Evolutionary conservation across 2,113 vertebrate species (phyloP), one percentile per base, ranked within the genome.

Genomic region (Zosterops japonicus): DNA sequence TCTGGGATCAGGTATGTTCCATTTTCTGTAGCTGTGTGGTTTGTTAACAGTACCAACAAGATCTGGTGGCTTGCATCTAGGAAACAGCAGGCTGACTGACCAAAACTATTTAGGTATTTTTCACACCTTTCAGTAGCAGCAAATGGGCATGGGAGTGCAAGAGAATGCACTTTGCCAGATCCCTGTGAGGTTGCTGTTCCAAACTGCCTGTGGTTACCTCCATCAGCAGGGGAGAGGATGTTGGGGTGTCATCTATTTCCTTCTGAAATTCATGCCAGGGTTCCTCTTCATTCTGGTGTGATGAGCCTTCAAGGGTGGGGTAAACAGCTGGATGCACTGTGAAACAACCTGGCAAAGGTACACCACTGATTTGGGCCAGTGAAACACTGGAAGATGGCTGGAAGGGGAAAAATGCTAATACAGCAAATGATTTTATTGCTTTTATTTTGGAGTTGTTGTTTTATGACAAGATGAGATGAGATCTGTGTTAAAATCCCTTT

Each of bases 401-500:
- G 64, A 70, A 70, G 14, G 18, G 36, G 13, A 25, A 42, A 63
- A 47, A n/a, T n/a, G 31, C 52, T 93, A 49, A 19, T 28, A 27
- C 22, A 56, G 53, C 27, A 84, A 94, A 89, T 81, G 64, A 68
- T 24, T 60, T 31, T 59, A 67, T 15, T 79, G 41, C 41, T 76
- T 90, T 53, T 35, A 52, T 80, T 94, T 89, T 1, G 3, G 41
- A 42, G 44, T 75, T 83, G 52, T 75, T 85, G 55, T 35, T 95
- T 90, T 89, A 68, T 81, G 79, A 81, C 3, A 2, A 74, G 41
- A 83, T 29, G 3, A 70, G 41, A 83, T 29, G 50, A 89, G 47
- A 87, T 63, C 44, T 89, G 35, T 94, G 83, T 84, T 87, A 75
- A 90, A 84, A 87, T 84, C 36, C 36, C 36, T 82, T 84, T 94